phyloP scores from a whole-genome alignment of 2,113 vertebrate genomes.

The Orcinus orca region DNA sequence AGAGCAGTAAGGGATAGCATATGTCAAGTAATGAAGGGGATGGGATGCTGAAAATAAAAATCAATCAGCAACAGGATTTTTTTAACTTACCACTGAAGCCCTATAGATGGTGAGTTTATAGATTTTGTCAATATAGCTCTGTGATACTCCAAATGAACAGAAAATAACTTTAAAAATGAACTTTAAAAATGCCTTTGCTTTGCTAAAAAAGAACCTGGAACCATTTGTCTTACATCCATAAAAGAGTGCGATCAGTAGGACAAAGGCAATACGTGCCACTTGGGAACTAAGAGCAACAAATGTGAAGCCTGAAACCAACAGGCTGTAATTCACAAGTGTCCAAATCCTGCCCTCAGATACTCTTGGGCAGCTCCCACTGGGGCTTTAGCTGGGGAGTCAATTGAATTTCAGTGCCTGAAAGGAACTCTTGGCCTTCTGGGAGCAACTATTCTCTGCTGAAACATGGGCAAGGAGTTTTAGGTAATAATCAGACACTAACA shows the following conservation, averaged over 20 bases:
- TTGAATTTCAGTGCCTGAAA: conserved; percentile 60
- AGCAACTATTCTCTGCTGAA: conserved; percentile 51
- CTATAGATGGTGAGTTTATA: neutral
- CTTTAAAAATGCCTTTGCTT: neutral
- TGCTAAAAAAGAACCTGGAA: neutral
- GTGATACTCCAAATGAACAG: neutral
- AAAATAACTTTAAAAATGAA: neutral
- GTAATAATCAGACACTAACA: conserved; percentile 58
- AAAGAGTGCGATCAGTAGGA: neutral
- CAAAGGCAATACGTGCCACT: neutral
- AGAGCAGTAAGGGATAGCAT: neutral
- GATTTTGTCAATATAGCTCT: neutral
- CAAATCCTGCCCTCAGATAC: conserved; percentile 21
- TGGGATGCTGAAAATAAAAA: neutral
- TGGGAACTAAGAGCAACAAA: conserved; percentile 47
- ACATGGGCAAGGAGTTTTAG: conserved; percentile 27
- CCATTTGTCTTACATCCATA: conserved; percentile 12
- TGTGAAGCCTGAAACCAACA: conserved; percentile 33
- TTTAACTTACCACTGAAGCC: neutral
- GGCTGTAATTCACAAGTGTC: conserved; percentile 49
- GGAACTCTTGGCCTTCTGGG: conserved; percentile 18
- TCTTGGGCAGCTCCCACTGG: conserved; percentile 23
- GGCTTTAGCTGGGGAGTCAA: conserved; percentile 54
- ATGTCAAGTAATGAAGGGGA: neutral
- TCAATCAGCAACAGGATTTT: neutral